Conservation (phyloP, 2,888 invertebrate species). For the Pristionchus entomophagus region DNA sequence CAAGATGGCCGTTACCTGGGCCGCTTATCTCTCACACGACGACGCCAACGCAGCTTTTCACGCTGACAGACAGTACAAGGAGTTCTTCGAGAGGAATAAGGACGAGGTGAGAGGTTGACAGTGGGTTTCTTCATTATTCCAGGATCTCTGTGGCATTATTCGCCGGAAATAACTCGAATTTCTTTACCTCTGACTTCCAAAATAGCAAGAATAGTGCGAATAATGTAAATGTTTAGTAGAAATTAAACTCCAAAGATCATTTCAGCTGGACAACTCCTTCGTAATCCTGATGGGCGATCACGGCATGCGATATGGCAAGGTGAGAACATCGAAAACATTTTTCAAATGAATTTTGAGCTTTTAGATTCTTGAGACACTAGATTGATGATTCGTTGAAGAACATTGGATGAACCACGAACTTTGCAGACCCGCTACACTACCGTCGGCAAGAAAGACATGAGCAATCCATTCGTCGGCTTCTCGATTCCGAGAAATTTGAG, state of each 20-base stretch:
- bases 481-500: slow-evolving; percentile 18
- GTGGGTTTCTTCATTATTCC: neutral
- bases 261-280: slow-evolving; percentile 62
- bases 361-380: too few species aligned
- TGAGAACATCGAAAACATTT: neutral
- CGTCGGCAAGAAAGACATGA: slow-evolving; percentile 9
- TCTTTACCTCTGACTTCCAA: too few species aligned
- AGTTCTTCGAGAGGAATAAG: slow-evolving; percentile 38
- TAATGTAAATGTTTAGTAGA: too few species aligned
- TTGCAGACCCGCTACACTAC: slow-evolving; percentile 6
- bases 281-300: slow-evolving; percentile 65
- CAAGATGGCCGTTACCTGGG: slow-evolving; percentile 33
- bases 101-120: slow-evolving; percentile 17
- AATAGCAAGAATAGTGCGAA: too few species aligned
- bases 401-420: too few species aligned
- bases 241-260: neutral
- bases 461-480: neutral
- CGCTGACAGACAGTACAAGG: neutral
- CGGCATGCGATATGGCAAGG: slow-evolving; percentile 53
- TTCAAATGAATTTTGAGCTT: neutral
- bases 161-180: too few species aligned
- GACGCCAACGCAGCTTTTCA: neutral
- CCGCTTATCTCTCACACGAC: slow-evolving; percentile 12
- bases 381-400: too few species aligned
- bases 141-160: too few species aligned